Conservation (phyloP, 2,797 vertebrate species). For the Arctocebus calabarensis region DNA sequence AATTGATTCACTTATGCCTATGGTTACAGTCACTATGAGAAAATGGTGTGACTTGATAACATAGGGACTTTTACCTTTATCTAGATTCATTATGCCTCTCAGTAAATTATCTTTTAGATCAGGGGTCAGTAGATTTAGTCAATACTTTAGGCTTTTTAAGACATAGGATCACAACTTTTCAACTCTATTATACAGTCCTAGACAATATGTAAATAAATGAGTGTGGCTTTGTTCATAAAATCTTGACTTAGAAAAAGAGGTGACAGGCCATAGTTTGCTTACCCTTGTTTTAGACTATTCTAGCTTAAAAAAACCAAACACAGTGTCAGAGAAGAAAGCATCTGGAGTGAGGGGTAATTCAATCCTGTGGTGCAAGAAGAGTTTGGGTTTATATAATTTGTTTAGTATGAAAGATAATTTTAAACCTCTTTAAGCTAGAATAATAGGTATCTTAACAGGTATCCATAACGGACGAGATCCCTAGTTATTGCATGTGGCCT, state of each 20-base stretch:
- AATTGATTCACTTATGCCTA: constrained; percentile 1
- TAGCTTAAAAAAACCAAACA: not conserved
- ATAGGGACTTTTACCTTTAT: constrained; percentile 36
- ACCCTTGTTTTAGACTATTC: constrained; percentile 21
- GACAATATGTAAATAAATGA: constrained; percentile 43
- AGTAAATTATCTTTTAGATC: constrained; percentile 57
- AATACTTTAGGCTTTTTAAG: constrained; percentile 61
- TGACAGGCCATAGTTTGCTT: not conserved
- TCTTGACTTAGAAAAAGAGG: constrained; percentile 22
- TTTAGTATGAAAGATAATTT: constrained; percentile 53
- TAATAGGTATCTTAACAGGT: constrained; percentile 25
- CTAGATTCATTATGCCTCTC: constrained; percentile 47
- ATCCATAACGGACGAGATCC: not conserved
- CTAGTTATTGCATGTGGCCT: constrained; percentile 48
- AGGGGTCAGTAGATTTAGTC: constrained; percentile 21
- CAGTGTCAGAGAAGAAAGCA: constrained; percentile 47
- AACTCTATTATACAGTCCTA: not conserved
- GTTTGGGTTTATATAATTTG: constrained; percentile 49
- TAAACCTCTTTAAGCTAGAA: constrained; percentile 48
- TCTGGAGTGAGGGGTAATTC: constrained; percentile 43
- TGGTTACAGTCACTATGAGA: constrained; percentile 31
- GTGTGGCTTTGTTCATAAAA: constrained; percentile 20
- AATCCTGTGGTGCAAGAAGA: constrained; percentile 17
- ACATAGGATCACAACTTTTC: not conserved
- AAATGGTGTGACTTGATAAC: constrained; percentile 29